Evolutionary conservation across 2,888 invertebrate genomes (phyloP).

Genomic region (Chalcosyrphus nemorum): DNA sequence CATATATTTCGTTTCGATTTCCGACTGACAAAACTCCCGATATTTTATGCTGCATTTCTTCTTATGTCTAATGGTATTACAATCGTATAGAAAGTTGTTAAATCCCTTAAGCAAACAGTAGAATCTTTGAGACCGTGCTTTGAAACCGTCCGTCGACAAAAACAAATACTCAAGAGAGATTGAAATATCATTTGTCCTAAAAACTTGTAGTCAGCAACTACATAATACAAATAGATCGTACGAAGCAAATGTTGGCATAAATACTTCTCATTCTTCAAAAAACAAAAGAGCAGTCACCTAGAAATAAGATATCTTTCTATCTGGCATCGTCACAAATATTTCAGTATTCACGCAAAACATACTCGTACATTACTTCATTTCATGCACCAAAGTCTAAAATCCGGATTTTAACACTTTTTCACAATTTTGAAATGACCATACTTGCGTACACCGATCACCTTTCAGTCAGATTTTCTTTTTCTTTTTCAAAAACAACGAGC

Average conservation of each 20-base stretch:
- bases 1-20: too few relatives aligned
- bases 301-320: conserved; percentile 17
- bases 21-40: too few relatives aligned
- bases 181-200: too few relatives aligned
- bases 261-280: neutral
- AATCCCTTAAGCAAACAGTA: too few relatives aligned
- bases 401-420: neutral
- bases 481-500: neutral
- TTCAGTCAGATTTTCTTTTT: conserved; percentile 26
- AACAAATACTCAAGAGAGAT: too few relatives aligned
- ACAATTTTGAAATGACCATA: conserved; percentile 17
- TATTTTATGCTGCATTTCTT: too few relatives aligned
- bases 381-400: conserved; percentile 5
- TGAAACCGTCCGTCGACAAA: too few relatives aligned
- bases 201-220: too few relatives aligned
- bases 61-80: too few relatives aligned
- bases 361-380: neutral
- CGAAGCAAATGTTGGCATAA: neutral
- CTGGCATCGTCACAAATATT: conserved; percentile 22
- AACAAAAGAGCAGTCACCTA: neutral
- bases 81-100: too few relatives aligned
- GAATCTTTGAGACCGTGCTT: too few relatives aligned
- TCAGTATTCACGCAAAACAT: conserved; percentile 1
- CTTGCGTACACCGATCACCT: conserved; percentile 37
- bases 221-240: neutral